Evolutionary conservation across 1,140 invertebrate species (phyloP).

Genomic region (Pseudoatta argentina): DNA sequence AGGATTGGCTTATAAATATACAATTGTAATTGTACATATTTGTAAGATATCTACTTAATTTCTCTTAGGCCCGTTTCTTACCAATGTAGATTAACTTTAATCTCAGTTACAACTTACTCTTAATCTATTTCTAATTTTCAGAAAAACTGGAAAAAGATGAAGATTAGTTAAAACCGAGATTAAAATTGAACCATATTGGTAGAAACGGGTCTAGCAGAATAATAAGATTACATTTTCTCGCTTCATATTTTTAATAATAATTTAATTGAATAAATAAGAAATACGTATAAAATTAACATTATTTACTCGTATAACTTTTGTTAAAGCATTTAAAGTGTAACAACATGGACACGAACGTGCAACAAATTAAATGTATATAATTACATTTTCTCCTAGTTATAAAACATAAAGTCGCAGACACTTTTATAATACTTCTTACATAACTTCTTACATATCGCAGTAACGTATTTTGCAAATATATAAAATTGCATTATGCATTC

Average conservation of each 20-base stretch:
- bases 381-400: not conserved
- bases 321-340: too few species aligned
- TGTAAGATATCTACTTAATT: not conserved
- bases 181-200: too few species aligned
- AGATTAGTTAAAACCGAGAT: too few species aligned
- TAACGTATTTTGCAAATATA: not conserved
- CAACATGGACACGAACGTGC: too few species aligned
- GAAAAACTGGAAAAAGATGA: too few species aligned
- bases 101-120: too few species aligned
- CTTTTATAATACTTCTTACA: not conserved
- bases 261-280: not conserved
- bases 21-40: not conserved
- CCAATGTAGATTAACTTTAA: too few species aligned
- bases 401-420: not conserved
- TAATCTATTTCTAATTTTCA: too few species aligned
- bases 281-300: not conserved
- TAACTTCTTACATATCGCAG: not conserved
- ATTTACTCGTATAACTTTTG: not conserved
- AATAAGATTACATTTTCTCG: not conserved
- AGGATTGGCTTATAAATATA: not conserved
- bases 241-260: not conserved
- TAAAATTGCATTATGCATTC: slow-evolving; percentile 15
- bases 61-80: not conserved
- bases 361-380: not conserved
- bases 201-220: too few species aligned